phyloP scores from a whole-genome alignment of 2,113 vertebrate species.

The Halichoeres trimaculatus region DNA sequence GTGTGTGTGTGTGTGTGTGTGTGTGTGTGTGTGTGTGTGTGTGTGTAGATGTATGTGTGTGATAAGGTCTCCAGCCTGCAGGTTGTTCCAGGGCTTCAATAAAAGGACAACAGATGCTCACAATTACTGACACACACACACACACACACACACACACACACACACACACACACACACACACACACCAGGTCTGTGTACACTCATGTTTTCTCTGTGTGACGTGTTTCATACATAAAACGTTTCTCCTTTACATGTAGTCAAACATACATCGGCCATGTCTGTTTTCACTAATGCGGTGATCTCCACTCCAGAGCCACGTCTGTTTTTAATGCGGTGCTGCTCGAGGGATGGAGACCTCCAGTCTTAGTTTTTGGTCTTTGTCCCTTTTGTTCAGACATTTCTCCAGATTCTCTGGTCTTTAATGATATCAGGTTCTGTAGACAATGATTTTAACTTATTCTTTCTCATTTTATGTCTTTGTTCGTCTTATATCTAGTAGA shows the following conservation, averaged over 20 bases:
- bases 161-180: constrained; percentile 9
- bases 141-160: constrained; percentile 18
- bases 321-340: too few species aligned
- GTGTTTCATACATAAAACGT: background rate
- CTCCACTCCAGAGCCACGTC: too few species aligned
- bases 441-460: too few species aligned
- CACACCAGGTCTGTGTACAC: constrained; percentile 23
- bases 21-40: constrained; percentile 12
- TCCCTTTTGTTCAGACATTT: too few species aligned
- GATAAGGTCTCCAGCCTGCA: constrained; percentile 65
- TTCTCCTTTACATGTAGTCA: background rate
- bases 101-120: constrained; percentile 23
- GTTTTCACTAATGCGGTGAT: too few species aligned
- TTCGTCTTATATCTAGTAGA: too few species aligned
- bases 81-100: constrained; percentile 40
- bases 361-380: too few species aligned
- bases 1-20: constrained; percentile 35
- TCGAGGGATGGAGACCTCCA: too few species aligned
- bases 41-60: constrained; percentile 41
- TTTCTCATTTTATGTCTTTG: too few species aligned
- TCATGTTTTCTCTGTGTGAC: background rate
- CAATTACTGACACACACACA: constrained; percentile 33
- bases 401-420: too few species aligned
- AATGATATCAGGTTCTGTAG: too few species aligned
- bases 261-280: background rate